phyloP scores from a whole-genome alignment of 2,888 invertebrate genomes.

The Drosophila quasianomalipes region DNA sequence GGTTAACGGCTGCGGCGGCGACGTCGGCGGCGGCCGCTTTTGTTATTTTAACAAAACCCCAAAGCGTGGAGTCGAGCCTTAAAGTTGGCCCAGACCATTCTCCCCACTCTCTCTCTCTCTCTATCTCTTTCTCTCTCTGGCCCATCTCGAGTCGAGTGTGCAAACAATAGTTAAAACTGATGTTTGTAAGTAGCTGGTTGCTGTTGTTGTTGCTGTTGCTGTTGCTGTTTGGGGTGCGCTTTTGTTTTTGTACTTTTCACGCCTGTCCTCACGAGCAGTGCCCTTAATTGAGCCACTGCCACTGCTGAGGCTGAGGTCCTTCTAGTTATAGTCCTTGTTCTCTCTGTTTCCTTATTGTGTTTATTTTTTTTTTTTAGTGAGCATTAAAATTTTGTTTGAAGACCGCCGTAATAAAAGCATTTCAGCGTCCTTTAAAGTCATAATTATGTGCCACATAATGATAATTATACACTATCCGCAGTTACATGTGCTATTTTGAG shows the following conservation, averaged over 20 bases:
- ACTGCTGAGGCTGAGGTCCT: slow-evolving; percentile 36
- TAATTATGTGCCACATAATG: slow-evolving; percentile 15
- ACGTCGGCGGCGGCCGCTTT: slow-evolving; percentile 50
- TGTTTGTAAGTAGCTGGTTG: slow-evolving; percentile 70
- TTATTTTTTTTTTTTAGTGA: neutral
- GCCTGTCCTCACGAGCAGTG: slow-evolving; percentile 52
- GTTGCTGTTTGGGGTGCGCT: slow-evolving; percentile 29
- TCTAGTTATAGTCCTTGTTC: slow-evolving; percentile 15
- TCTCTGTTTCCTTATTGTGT: slow-evolving; percentile 22
- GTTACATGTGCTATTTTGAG: neutral
- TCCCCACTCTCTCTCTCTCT: neutral
- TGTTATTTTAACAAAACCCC: slow-evolving; percentile 72
- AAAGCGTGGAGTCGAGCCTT: slow-evolving; percentile 60
- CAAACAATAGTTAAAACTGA: slow-evolving; percentile 82
- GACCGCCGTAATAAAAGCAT: slow-evolving; percentile 42
- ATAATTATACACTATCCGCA: neutral
- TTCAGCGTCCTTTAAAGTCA: slow-evolving; percentile 29
- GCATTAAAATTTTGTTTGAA: neutral
- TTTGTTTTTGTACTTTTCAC: slow-evolving; percentile 64
- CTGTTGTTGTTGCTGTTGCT: slow-evolving; percentile 29
- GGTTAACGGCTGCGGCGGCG: slow-evolving; percentile 66
- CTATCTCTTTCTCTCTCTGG: slow-evolving; percentile 4
- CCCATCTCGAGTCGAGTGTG: slow-evolving; percentile 56
- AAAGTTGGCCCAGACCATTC: slow-evolving; percentile 51
- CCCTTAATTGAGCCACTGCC: slow-evolving; percentile 78